Evolutionary conservation across 2,888 invertebrate genomes (phyloP), one percentile per base, ranked within the genome.

Genomic region (Cloeon dipterum): DNA sequence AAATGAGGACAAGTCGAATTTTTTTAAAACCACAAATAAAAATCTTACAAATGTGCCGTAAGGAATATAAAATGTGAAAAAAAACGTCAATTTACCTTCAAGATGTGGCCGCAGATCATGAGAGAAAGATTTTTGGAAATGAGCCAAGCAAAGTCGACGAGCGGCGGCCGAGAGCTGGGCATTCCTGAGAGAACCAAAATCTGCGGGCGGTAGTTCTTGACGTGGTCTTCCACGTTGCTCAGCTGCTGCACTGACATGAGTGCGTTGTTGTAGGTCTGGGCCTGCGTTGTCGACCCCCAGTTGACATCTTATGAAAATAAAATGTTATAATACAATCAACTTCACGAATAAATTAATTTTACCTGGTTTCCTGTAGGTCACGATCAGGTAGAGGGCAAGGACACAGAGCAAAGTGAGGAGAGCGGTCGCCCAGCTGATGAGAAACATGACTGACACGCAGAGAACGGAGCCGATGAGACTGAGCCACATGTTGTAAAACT

Each of bases 251-350:
- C 57, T 5, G 61, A 54, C 29, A 58, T 54, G 8, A 69, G 50
- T n/a, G 68, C 67, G 41, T 55, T 55, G 41, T 61, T 62, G 48
- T 68, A 68, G 8, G 58, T 58, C 48, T 68, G 66, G n/a, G 67
- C 66, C 47, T 68, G 66, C 2, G 64, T 62, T 2, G 65, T 63
- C 2, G 65, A 64, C 2, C 68, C 68, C 68, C 68, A 68, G 47
- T 69, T 69, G 10, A 67, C 66, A 49, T 68, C 56, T 56, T 35
- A 14, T 39, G 33, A 34, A 42, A 36, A 37, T 19, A 32, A 26
- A 11, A 11, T 16, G 14, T 35, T 4, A 21, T 17, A n/a, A 21
- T 4, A 35, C 7, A 21, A 13, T 32, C 7, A 18, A 33, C 5
- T 17, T 4, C 13, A 17, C 13, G 32, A 32, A 8, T 10, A 25